phyloP scores from a whole-genome alignment of 2,113 vertebrate genomes.

The Macquaria australasica region DNA sequence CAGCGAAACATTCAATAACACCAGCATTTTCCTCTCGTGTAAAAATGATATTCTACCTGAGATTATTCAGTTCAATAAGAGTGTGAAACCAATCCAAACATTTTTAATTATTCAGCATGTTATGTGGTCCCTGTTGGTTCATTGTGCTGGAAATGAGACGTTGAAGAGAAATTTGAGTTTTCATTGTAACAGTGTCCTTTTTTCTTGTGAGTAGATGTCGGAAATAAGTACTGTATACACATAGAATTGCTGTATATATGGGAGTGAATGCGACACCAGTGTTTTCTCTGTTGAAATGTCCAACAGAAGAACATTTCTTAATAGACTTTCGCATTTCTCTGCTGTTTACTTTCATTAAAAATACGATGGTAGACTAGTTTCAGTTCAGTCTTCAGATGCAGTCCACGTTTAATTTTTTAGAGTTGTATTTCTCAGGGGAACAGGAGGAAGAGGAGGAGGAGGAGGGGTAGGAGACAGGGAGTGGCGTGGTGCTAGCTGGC shows the following conservation, averaged over 20 bases:
- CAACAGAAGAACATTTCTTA: not conserved
- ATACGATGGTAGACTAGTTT: not conserved
- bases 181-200: not conserved
- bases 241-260: not conserved
- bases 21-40: constrained; percentile 34
- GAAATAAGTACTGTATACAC: not conserved
- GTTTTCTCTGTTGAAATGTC: not conserved
- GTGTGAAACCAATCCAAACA: constrained; percentile 48
- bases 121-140: constrained; percentile 1
- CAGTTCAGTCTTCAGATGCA: not conserved
- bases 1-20: constrained; percentile 34
- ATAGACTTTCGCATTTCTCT: not conserved
- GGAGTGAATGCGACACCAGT: not conserved
- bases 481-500: constrained; percentile 30
- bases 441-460: not conserved
- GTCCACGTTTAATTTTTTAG: too few relatives aligned
- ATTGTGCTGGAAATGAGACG: constrained; percentile 9
- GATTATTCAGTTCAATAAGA: constrained; percentile 41
- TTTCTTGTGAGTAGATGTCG: not conserved
- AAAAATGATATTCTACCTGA: constrained; percentile 48
- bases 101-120: constrained; percentile 68
- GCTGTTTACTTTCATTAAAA: not conserved
- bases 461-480: constrained; percentile 1
- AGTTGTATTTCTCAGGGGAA: too few relatives aligned
- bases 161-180: not conserved